Evolutionary conservation across 2,888 invertebrate genomes (phyloP).

Genomic region (Lasioglossum malachurum): DNA sequence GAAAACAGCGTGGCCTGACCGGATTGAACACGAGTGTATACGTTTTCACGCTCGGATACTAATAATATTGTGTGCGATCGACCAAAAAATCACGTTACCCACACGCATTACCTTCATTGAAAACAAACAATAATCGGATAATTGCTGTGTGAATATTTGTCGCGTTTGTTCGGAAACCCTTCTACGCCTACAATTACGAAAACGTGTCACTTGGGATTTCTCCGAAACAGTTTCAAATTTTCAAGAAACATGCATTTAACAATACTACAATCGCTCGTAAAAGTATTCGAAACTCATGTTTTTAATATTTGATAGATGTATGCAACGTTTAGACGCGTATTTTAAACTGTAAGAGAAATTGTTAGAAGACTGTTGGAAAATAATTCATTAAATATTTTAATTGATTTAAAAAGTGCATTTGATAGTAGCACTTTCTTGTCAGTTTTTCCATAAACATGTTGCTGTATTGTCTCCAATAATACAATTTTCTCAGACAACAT

Average conservation of each 20-base stretch:
- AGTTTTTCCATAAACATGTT: neutral
- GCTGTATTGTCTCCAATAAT: neutral
- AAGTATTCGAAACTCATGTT: too few relatives aligned
- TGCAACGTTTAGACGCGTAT: neutral
- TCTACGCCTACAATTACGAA: neutral
- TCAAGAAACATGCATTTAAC: neutral
- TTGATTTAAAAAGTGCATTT: neutral
- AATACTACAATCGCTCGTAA: too few relatives aligned
- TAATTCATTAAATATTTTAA: neutral
- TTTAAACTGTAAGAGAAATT: too few relatives aligned
- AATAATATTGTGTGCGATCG: conserved; percentile 3
- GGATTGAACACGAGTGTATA: conserved; percentile 10
- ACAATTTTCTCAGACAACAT: neutral
- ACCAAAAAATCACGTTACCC: conserved; percentile 19
- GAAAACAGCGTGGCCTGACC: neutral
- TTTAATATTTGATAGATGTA: too few relatives aligned
- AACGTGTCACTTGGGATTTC: neutral
- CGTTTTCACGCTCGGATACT: conserved; percentile 25
- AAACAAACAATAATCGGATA: conserved; percentile 18
- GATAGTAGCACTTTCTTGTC: neutral
- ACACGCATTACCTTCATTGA: conserved; percentile 16
- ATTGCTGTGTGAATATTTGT: neutral
- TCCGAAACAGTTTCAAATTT: neutral
- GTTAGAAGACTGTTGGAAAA: too few relatives aligned
- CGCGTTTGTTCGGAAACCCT: too few relatives aligned